These are phyloP conservation scores for Rhynchonema sp. DNA, from an alignment of 2,888 invertebrate genomes.

Conservation along the genomic window DNA sequence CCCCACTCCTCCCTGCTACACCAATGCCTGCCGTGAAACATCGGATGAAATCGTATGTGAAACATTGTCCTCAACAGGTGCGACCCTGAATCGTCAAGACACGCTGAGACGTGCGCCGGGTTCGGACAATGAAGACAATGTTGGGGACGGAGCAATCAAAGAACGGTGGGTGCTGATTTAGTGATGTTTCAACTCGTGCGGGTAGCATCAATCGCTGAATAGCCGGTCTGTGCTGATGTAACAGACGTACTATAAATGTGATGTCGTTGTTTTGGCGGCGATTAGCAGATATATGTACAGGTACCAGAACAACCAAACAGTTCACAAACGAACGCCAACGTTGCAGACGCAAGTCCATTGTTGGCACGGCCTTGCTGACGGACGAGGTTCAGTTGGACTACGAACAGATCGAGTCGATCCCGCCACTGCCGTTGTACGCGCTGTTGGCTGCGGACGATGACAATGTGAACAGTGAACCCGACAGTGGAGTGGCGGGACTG, in stretches of 20 bases:
- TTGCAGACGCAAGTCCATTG: not conserved
- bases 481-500: not conserved
- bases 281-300: not conserved
- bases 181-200: no score
- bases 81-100: not conserved
- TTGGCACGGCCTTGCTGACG: slow-evolving; percentile 7
- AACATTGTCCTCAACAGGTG: no score
- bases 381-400: slow-evolving; percentile 38
- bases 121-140: no score
- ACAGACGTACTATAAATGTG: not conserved
- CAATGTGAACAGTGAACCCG: not conserved
- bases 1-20: not conserved
- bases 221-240: not conserved
- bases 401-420: slow-evolving; percentile 89
- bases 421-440: slow-evolving; percentile 88
- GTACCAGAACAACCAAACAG: not conserved
- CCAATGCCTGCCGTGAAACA: slow-evolving; percentile 18
- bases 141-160: no score
- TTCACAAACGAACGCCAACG: no score
- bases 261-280: not conserved
- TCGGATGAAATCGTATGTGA: no score
- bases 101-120: not conserved
- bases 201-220: no score
- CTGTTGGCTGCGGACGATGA: slow-evolving; percentile 65
- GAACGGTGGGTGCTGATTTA: no score